Evolutionary conservation across 2,888 invertebrate species (phyloP).

Genomic region (Limulus polyphemus): DNA sequence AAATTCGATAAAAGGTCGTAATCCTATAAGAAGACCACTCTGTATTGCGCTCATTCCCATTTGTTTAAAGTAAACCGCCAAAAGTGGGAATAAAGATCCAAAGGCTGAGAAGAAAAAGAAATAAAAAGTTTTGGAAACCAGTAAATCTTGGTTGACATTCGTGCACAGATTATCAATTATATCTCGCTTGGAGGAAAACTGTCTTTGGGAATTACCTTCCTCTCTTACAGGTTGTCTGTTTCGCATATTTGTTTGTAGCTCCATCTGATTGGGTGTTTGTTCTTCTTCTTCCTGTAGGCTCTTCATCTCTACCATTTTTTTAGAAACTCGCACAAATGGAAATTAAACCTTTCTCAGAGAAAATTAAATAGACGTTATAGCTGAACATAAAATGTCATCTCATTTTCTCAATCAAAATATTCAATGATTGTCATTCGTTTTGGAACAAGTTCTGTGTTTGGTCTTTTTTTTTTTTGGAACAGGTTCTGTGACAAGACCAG

Average conservation of each 20-base stretch:
- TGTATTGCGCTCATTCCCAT: constrained; percentile 98
- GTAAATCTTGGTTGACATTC: constrained; percentile 73
- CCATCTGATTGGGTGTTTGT: too few relatives aligned
- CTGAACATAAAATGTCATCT: too few relatives aligned
- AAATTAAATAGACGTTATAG: too few relatives aligned
- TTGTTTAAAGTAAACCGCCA: constrained; percentile 99
- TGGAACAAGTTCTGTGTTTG: too few relatives aligned
- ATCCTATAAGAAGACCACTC: constrained; percentile 76
- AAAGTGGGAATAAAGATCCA: constrained; percentile 91
- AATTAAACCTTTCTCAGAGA: too few relatives aligned
- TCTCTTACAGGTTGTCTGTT: too few relatives aligned
- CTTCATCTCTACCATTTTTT: constrained; percentile 1
- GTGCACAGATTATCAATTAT: constrained; percentile 69
- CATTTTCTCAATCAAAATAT: too few relatives aligned
- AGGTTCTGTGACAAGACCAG: too few relatives aligned
- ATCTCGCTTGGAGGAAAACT: constrained; percentile 39
- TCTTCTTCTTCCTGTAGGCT: neutral
- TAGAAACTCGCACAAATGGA: neutral
- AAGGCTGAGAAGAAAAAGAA: constrained; percentile 99
- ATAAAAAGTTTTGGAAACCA: constrained; percentile 93
- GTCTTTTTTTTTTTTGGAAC: too few relatives aligned
- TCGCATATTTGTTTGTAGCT: too few relatives aligned
- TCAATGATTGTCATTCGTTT: too few relatives aligned
- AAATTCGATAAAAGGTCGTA: constrained; percentile 93
- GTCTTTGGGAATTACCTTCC: too few relatives aligned